Evolutionary conservation across 2,113 vertebrate genomes (phyloP).

Genomic region (Ptyas mucosa): DNA sequence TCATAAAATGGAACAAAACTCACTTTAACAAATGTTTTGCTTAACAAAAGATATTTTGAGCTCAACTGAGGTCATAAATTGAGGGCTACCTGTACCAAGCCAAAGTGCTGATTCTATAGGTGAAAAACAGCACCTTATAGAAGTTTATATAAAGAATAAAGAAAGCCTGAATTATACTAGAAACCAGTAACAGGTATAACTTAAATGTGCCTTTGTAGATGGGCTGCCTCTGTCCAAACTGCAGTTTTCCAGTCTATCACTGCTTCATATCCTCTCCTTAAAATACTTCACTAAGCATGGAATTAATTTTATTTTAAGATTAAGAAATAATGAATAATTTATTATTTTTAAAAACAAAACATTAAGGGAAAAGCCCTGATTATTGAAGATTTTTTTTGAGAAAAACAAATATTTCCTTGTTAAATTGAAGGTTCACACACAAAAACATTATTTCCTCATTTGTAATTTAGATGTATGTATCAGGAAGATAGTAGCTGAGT

Average conservation of each 20-base stretch:
- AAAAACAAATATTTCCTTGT: background rate
- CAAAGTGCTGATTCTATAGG: background rate
- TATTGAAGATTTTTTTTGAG: background rate
- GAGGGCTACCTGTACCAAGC: background rate
- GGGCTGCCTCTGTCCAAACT: background rate
- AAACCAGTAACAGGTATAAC: background rate
- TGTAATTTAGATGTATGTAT: background rate
- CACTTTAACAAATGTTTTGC: too few species aligned
- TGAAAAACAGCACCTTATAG: background rate
- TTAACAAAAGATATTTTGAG: too few species aligned
- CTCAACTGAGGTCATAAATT: too few species aligned
- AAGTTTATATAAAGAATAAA: too few species aligned
- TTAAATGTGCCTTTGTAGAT: background rate
- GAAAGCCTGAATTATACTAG: background rate
- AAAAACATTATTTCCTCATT: background rate
- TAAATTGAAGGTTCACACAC: background rate
- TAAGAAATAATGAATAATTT: background rate
- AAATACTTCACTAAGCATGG: background rate
- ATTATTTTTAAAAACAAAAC: background rate
- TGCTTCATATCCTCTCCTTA: background rate
- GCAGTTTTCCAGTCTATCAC: background rate
- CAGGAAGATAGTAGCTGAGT: background rate
- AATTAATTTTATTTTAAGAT: background rate
- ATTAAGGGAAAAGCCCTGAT: background rate
- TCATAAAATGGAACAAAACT: too few species aligned